Evolutionary conservation across 2,113 vertebrate species (phyloP).

Genomic region (Malurus melanocephalus): DNA sequence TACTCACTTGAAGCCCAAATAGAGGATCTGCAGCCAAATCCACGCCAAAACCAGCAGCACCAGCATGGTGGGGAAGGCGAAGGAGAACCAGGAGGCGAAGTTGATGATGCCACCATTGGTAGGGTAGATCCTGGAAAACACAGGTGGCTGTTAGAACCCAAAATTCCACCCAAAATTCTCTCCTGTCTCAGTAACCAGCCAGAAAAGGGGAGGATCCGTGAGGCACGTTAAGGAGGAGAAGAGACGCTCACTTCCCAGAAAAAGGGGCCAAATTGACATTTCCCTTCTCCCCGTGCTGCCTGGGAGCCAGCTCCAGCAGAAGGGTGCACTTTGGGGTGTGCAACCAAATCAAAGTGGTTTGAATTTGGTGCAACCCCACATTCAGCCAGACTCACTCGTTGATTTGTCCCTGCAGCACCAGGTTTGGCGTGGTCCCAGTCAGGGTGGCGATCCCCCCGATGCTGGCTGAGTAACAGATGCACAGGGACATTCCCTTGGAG

Average conservation of each 20-base stretch:
- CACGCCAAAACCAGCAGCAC: slow-evolving; percentile 80
- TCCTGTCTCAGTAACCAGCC: neutral
- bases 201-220: neutral
- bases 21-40: slow-evolving; percentile 86
- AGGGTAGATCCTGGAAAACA: slow-evolving; percentile 74
- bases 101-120: slow-evolving; percentile 76
- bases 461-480: slow-evolving; percentile 88
- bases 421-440: slow-evolving; percentile 89
- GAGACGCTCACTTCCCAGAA: neutral
- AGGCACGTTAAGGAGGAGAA: neutral
- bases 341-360: too few relatives aligned
- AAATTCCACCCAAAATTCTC: neutral
- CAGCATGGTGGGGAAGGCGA: slow-evolving; percentile 85
- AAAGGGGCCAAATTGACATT: neutral
- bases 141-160: neutral
- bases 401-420: slow-evolving; percentile 90
- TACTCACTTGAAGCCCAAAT: slow-evolving; percentile 88
- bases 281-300: neutral
- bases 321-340: neutral
- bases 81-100: slow-evolving; percentile 91
- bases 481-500: slow-evolving; percentile 85
- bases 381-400: slow-evolving; percentile 75
- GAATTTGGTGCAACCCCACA: neutral
- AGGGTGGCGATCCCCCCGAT: slow-evolving; percentile 92
- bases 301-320: neutral